A percentile compares a stretch with the other conserved stretches of the same genome.
Evolutionary conservation across 2,888 invertebrate genomes (phyloP).

Genomic region (Spilosoma lubricipeda): DNA sequence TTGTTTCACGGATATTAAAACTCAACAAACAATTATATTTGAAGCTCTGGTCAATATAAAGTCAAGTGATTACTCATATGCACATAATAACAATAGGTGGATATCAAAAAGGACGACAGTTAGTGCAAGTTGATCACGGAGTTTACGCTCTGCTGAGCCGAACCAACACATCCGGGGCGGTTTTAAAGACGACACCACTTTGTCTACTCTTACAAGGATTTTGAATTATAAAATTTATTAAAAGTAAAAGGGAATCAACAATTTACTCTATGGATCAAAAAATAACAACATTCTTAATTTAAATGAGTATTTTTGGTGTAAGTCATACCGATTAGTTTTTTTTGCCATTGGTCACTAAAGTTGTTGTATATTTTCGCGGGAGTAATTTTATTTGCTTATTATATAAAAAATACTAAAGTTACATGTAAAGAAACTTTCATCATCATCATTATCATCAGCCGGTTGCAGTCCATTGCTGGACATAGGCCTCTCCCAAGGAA

Average conservation of each 20-base stretch:
- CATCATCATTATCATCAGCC: too few relatives aligned
- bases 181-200: constrained; percentile 22
- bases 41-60: background rate
- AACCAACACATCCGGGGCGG: constrained; percentile 68
- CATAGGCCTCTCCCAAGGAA: too few relatives aligned
- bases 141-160: constrained; percentile 66
- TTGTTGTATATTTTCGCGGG: background rate
- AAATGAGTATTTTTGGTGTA: background rate
- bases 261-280: background rate
- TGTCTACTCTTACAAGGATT: constrained; percentile 7
- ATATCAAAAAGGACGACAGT: constrained; percentile 61
- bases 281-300: background rate
- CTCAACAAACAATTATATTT: background rate
- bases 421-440: too few relatives aligned
- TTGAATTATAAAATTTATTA: background rate
- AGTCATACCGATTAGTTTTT: background rate
- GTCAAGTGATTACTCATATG: background rate
- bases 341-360: background rate
- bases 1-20: background rate
- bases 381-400: too few relatives aligned
- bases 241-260: background rate
- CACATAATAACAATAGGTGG: constrained; percentile 13
- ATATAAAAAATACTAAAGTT: too few relatives aligned
- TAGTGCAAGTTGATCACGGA: constrained; percentile 58
- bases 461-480: too few relatives aligned